Evolutionary conservation across 1,140 invertebrate genomes (phyloP).

Genomic region (Caenorhabditis remanei): DNA sequence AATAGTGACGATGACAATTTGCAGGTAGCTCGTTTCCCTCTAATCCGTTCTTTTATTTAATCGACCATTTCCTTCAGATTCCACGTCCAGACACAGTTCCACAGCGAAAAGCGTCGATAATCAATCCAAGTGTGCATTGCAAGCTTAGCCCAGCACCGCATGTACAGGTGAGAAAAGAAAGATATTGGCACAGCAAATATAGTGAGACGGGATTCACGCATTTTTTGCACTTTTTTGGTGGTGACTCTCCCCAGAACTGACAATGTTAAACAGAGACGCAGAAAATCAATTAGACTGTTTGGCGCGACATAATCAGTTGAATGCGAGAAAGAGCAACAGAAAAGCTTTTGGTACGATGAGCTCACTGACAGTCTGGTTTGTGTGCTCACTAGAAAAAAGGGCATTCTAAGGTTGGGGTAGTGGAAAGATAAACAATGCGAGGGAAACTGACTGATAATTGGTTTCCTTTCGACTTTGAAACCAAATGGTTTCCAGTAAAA

Average conservation of each 20-base stretch:
- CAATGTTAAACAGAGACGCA: neutral
- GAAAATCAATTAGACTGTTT: slow-evolving; percentile 31
- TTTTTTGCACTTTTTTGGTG: neutral
- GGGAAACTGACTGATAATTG: neutral
- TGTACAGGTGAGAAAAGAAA: slow-evolving; percentile 68
- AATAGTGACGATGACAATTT: slow-evolving; percentile 54
- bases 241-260: neutral
- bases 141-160: slow-evolving; percentile 76
- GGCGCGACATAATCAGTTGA: slow-evolving; percentile 7
- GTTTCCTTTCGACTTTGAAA: neutral
- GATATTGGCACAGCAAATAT: neutral
- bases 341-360: neutral
- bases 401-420: neutral
- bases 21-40: slow-evolving; percentile 27
- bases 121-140: slow-evolving; percentile 75
- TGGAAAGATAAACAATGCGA: slow-evolving; percentile 1
- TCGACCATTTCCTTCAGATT: slow-evolving; percentile 58
- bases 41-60: neutral
- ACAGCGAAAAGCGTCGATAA: slow-evolving; percentile 76
- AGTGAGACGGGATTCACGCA: neutral
- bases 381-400: slow-evolving; percentile 9
- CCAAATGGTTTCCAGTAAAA: neutral
- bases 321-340: neutral
- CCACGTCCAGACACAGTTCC: slow-evolving; percentile 76
- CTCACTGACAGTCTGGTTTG: slow-evolving; percentile 2